Evolutionary conservation across 2,113 vertebrate genomes (phyloP).

Genomic region (Pygathrix nemaeus): DNA sequence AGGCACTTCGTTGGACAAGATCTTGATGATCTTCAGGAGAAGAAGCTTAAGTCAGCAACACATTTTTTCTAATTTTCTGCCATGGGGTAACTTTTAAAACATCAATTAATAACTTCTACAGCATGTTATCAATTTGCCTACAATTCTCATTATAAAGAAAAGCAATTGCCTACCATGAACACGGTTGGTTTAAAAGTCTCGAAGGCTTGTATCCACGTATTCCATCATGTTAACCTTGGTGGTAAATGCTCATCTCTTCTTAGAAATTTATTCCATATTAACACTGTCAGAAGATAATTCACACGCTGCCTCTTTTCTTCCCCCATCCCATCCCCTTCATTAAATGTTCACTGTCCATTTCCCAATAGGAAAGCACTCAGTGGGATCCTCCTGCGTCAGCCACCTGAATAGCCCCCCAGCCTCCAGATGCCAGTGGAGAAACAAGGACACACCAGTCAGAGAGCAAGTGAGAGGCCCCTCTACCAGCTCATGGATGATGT

Average conservation of each 20-base stretch:
- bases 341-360: not conserved
- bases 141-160: constrained; percentile 45
- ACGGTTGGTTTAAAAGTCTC: not conserved
- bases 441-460: not conserved
- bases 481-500: not conserved
- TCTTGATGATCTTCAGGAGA: not conserved
- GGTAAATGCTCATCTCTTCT: not conserved
- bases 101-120: constrained; percentile 32
- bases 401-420: not conserved
- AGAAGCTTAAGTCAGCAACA: not conserved
- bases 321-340: not conserved
- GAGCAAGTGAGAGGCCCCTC: not conserved
- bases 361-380: not conserved
- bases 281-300: not conserved
- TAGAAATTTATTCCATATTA: not conserved
- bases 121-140: not conserved
- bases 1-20: not conserved
- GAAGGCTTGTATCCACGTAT: not conserved
- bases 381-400: not conserved
- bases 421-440: not conserved
- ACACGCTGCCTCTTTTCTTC: not conserved
- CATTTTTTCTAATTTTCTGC: not conserved
- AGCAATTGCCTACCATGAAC: not conserved
- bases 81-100: not conserved
- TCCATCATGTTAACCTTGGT: not conserved